Base-by-base conservation (phyloP, 2,113 vertebrate species). In the Hemibates koningsi region DNA sequence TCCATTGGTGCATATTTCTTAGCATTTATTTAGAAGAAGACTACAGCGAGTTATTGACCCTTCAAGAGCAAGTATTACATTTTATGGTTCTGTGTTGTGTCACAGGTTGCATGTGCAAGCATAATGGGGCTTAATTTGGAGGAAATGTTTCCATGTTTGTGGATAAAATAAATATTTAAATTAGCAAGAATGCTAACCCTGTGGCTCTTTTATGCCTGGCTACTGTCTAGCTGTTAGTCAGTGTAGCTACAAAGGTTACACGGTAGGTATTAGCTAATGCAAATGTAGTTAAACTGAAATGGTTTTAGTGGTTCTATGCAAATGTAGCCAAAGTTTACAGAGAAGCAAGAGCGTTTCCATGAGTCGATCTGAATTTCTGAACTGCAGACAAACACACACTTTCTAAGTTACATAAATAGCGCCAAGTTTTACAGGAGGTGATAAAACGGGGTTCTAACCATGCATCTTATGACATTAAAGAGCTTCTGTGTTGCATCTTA, bases 401-500 rank as follows among this genome's bases (percentile, higher is more conserved):
- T 41, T 50, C 63, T 9, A 24, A 9, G 36, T 73, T 16, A 24
- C 54, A 81, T 27, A 82, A 85, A 88, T 29, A 81, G 68, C 13
- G 7, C 7, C 9, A 52, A 24, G 57, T 87, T 52, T 83, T 68
- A 59, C 66, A 43, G 32, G 61, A 76, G 21, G 53, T 78, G 61
- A 57, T 89, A 59, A 88, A 91, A 76, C 1, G 21, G 6, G 63
- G 78, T 56, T 89, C 38, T 57, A 83, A 76, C 38, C 43, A 1
- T n/a, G 12, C 36, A 21, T 84, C 24, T 24, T 83, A 32, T 56
- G 21, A 85, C 71, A 79, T 82, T 83, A 90, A 86, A 89, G 73
- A 81, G 48, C 56, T 54, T 43, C 63, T 82, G 78, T n/a, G 83
- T 63, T 89, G 52, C 83, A 83, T 34, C 89, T 91, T 87, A 92